Percentiles rank a stretch among this genome's conserved stretches.
Conservation (phyloP, 2,113 vertebrate genomes). For the Globicephala melas region DNA sequence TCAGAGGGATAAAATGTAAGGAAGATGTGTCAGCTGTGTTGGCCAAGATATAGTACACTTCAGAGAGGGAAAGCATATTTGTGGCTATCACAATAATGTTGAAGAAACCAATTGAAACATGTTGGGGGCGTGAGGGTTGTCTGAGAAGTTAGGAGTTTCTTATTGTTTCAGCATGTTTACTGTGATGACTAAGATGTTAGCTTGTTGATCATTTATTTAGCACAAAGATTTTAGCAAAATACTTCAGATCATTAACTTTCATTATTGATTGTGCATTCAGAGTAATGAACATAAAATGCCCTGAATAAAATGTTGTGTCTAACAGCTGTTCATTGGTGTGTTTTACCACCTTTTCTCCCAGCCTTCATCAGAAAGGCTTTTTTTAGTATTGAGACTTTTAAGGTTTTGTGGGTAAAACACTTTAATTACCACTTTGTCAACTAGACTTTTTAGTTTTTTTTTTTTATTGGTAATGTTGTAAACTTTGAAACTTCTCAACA, state of each 20-base stretch:
- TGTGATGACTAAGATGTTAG: constrained; percentile 78
- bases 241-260: constrained; percentile 82
- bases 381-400: constrained; percentile 81
- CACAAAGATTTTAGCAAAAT: constrained; percentile 82
- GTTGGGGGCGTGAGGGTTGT: constrained; percentile 67
- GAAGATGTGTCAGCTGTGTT: constrained; percentile 47
- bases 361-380: constrained; percentile 82
- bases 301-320: constrained; percentile 83
- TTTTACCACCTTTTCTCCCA: constrained; percentile 85
- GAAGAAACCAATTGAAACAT: constrained; percentile 50
- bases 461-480: constrained; percentile 79
- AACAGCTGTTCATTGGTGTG: constrained; percentile 84
- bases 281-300: constrained; percentile 83
- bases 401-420: constrained; percentile 83
- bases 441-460: constrained; percentile 80
- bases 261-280: constrained; percentile 79
- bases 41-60: neutral
- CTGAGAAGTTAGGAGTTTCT: constrained; percentile 74
- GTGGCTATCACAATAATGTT: constrained; percentile 46
- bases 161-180: constrained; percentile 69
- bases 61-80: neutral
- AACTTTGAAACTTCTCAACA: constrained; percentile 78
- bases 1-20: constrained; percentile 39
- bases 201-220: constrained; percentile 84
- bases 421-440: constrained; percentile 83